Conservation (phyloP, 2,888 invertebrate genomes). For the Nemotelus pantherinus region DNA sequence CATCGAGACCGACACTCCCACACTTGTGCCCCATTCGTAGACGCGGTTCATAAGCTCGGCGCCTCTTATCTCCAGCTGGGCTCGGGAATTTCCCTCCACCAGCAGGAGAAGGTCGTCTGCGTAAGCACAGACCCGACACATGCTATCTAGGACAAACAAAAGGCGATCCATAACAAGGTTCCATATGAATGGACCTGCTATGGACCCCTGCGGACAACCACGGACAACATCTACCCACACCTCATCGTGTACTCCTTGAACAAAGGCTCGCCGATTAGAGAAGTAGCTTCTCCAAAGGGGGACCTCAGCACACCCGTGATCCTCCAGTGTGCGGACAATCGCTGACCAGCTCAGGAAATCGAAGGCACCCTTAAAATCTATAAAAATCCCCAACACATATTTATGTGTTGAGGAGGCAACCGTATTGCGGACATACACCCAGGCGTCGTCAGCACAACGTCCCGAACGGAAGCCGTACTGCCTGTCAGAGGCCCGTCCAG, state of each 20-base stretch:
- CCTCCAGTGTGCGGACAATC: too few relatives aligned
- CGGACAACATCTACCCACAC: neutral
- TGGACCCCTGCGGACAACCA: conserved; percentile 13
- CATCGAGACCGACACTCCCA: neutral
- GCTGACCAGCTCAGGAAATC: neutral
- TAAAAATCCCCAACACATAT: neutral
- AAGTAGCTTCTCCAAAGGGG: neutral
- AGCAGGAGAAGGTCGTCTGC: conserved; percentile 1
- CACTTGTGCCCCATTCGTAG: neutral
- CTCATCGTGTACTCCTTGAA: neutral
- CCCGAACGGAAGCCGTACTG: neutral
- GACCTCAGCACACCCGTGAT: too few relatives aligned
- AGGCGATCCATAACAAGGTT: neutral
- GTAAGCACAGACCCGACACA: neutral
- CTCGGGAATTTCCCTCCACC: neutral
- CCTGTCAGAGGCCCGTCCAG: neutral
- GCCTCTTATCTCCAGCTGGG: too few relatives aligned
- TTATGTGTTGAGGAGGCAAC: neutral
- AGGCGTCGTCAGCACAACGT: neutral
- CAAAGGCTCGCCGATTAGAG: neutral
- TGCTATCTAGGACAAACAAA: too few relatives aligned
- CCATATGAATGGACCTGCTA: neutral
- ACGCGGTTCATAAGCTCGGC: neutral
- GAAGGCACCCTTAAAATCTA: neutral
- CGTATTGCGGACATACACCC: neutral